Evolutionary conservation across 92 coral and sea anemone species (phyloP).

Genomic region (Parazoanthus darwini): DNA sequence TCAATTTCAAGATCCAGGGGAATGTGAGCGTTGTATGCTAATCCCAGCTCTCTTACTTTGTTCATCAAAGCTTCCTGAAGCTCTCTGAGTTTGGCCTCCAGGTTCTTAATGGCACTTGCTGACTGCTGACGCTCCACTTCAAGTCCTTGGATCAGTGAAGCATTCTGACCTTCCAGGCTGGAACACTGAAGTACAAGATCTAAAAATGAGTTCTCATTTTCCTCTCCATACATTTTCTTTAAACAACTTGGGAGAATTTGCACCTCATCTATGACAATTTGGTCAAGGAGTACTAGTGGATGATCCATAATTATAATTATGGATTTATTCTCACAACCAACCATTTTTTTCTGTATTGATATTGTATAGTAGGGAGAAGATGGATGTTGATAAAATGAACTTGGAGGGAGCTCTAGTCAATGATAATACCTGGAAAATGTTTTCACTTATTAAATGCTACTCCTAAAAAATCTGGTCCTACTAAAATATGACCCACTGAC

Average conservation of each 20-base stretch:
- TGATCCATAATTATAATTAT: too few species aligned
- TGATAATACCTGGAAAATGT: too few species aligned
- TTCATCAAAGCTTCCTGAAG: slow-evolving; percentile 95
- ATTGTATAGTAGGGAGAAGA: too few species aligned
- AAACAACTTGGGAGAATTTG: too few species aligned
- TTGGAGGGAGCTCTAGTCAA: too few species aligned
- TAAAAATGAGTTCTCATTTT: not conserved
- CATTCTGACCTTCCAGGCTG: slow-evolving; percentile 88
- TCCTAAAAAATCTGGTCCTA: too few species aligned
- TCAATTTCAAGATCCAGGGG: slow-evolving; percentile 91
- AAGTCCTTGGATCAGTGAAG: slow-evolving; percentile 85
- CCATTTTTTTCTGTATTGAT: too few species aligned
- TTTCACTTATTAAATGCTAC: too few species aligned
- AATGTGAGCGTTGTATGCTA: slow-evolving; percentile 92
- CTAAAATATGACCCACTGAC: too few species aligned
- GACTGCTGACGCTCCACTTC: slow-evolving; percentile 96
- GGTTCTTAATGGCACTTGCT: slow-evolving; percentile 82
- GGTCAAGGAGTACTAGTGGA: not conserved
- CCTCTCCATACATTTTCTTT: too few species aligned
- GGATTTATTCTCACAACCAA: too few species aligned
- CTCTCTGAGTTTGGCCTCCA: slow-evolving; percentile 91
- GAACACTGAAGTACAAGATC: slow-evolving; percentile 63
- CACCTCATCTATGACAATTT: not conserved
- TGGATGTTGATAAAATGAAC: too few species aligned
- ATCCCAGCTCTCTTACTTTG: slow-evolving; percentile 92